Conservation (phyloP, 2,888 invertebrate genomes). For the Sminthurinus aureus region DNA sequence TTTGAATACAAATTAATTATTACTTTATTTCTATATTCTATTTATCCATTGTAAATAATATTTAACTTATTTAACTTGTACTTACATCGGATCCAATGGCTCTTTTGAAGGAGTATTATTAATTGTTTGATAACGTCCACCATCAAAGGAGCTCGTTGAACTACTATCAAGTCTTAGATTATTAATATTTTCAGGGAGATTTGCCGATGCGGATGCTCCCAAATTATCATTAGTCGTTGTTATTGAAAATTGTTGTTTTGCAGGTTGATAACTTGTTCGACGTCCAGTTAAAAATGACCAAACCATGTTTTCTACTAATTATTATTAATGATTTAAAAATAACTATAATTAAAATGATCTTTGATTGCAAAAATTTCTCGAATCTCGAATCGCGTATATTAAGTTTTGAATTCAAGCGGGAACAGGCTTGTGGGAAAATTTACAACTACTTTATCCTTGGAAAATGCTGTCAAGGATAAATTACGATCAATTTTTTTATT, state of each 20-base stretch:
- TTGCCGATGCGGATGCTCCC: neutral
- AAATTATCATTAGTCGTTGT: constrained; percentile 37
- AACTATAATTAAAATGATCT: no score
- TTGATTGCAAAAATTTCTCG: no score
- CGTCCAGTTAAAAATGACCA: constrained; percentile 33
- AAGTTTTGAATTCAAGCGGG: no score
- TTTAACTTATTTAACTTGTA: neutral
- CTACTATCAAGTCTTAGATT: constrained; percentile 12
- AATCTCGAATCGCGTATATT: no score
- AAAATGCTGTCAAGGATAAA: no score
- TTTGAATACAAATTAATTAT: neutral
- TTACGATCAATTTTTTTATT: no score
- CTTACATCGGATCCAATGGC: constrained; percentile 50
- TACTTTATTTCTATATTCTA: constrained; percentile 15
- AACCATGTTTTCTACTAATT: constrained; percentile 7
- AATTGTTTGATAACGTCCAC: neutral
- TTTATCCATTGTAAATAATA: neutral
- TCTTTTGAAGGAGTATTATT: constrained; percentile 34
- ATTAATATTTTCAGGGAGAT: neutral
- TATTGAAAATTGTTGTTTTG: constrained; percentile 45
- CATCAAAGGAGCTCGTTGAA: constrained; percentile 19
- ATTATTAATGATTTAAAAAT: no score
- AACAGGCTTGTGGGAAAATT: no score
- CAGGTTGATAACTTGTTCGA: constrained; percentile 37
- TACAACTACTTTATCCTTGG: no score